Conservation (phyloP, 2,888 invertebrate species). For the Atrina japonica region DNA sequence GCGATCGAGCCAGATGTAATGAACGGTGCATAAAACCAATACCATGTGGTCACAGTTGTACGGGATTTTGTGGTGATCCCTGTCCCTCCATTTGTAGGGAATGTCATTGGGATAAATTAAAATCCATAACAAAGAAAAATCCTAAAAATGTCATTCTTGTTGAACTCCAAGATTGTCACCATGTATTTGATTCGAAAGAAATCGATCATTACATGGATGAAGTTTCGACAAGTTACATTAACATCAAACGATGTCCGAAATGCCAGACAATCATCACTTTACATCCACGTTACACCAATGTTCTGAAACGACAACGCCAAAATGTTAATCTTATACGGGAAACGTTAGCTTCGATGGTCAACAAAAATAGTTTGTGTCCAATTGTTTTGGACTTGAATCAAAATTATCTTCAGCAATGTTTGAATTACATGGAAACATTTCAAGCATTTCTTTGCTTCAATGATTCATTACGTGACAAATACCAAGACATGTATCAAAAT, state of each 20-base stretch:
- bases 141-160: constrained; percentile 1
- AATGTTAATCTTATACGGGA: constrained; percentile 1
- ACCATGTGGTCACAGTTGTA: constrained; percentile 82
- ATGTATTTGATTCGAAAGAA: constrained; percentile 5
- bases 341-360: neutral
- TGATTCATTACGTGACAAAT: neutral
- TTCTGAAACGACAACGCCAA: neutral
- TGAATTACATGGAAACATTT: too few species aligned
- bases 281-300: constrained; percentile 24
- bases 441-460: constrained; percentile 9
- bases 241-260: constrained; percentile 13
- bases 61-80: constrained; percentile 88
- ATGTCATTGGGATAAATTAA: constrained; percentile 10
- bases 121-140: constrained; percentile 1
- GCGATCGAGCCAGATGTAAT: constrained; percentile 75
- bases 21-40: constrained; percentile 73
- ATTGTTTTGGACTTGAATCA: constrained; percentile 1
- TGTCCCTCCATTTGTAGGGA: constrained; percentile 84
- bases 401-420: constrained; percentile 7
- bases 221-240: neutral
- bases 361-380: neutral
- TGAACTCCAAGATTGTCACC: constrained; percentile 25
- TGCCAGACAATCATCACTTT: constrained; percentile 9
- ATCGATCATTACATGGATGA: constrained; percentile 11
- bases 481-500: neutral